Evolutionary conservation across 2,113 vertebrate species (phyloP).

Genomic region (Chaetura pelagica): DNA sequence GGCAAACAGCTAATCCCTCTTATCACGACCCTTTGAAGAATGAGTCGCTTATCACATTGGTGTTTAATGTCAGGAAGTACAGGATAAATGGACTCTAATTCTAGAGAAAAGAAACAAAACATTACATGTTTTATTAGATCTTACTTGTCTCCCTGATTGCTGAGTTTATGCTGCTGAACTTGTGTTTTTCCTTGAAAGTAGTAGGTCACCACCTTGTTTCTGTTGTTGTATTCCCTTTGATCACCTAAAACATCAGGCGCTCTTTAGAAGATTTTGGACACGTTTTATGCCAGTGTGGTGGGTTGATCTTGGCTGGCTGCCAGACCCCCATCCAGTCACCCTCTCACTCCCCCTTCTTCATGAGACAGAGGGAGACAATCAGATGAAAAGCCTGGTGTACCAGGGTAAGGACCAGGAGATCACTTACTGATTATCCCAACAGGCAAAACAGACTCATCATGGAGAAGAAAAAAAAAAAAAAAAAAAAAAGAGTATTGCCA

Average conservation of each 20-base stretch:
- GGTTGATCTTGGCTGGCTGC: not conserved
- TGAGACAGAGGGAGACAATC: not conserved
- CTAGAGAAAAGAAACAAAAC: not conserved
- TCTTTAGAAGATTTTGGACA: not conserved
- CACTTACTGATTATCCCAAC: not conserved
- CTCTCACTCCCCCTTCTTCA: not conserved
- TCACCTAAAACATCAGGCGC: not conserved
- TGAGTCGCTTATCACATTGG: not conserved
- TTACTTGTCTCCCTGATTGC: not conserved
- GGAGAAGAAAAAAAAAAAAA: not conserved
- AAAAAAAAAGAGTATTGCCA: not conserved
- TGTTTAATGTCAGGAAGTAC: not conserved
- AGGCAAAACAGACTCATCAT: not conserved
- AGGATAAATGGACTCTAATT: not conserved
- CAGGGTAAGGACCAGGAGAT: not conserved
- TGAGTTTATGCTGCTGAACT: not conserved
- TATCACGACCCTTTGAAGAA: not conserved
- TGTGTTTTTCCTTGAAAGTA: not conserved
- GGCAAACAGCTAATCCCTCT: not conserved
- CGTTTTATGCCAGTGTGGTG: not conserved
- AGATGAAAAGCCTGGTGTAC: accelerated
- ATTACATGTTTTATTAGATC: not conserved
- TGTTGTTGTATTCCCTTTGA: not conserved
- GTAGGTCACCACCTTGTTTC: not conserved
- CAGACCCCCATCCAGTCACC: not conserved